Conservation (phyloP, 2,888 invertebrate species). For the Agrotis segetum region DNA sequence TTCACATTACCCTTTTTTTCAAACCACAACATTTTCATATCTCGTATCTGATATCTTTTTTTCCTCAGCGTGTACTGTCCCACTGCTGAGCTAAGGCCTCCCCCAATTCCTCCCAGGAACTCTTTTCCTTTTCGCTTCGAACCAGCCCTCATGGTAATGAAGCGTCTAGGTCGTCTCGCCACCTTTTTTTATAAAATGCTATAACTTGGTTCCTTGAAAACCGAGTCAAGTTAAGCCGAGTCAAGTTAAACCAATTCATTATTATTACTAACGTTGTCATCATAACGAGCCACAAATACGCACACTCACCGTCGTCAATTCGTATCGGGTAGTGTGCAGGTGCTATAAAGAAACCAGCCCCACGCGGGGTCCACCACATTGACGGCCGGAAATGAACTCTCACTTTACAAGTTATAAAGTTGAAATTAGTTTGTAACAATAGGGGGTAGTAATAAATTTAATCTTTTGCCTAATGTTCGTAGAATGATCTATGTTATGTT, state of each 20-base stretch:
- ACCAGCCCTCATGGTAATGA: too few species aligned
- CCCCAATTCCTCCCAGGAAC: too few species aligned
- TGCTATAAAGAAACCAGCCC: conserved; percentile 29
- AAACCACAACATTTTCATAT: not conserved
- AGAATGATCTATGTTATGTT: conserved; percentile 57
- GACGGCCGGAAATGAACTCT: conserved; percentile 41
- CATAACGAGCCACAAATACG: not conserved
- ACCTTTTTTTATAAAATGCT: too few species aligned
- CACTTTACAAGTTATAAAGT: conserved; percentile 38
- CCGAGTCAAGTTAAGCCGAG: too few species aligned
- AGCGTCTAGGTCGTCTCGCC: too few species aligned
- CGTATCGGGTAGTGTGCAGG: conserved; percentile 38
- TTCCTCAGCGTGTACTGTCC: too few species aligned
- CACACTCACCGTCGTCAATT: conserved; percentile 8
- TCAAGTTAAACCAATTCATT: not conserved
- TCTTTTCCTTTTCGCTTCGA: too few species aligned
- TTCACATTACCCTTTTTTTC: not conserved
- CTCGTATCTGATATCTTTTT: too few species aligned
- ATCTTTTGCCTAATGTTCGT: conserved; percentile 63
- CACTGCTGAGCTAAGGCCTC: too few species aligned
- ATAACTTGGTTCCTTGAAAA: too few species aligned
- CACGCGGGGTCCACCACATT: conserved; percentile 4
- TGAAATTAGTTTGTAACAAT: conserved; percentile 39
- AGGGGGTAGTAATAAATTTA: conserved; percentile 60
- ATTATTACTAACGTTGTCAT: not conserved